Evolutionary conservation across 1,140 invertebrate genomes (phyloP).

Genomic region (Armadillidium nasatum): DNA sequence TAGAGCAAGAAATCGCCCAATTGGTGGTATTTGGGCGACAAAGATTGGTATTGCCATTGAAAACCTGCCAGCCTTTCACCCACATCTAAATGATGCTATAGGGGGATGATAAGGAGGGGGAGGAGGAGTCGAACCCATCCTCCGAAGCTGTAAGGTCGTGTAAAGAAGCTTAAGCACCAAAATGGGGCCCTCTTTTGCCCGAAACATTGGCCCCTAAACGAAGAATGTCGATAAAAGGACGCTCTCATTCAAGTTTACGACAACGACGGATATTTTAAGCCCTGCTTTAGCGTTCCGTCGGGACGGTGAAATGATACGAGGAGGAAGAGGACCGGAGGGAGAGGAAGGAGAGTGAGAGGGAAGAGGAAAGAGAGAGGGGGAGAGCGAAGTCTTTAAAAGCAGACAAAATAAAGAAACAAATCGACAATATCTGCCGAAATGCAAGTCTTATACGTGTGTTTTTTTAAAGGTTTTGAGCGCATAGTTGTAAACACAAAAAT

Average conservation of each 20-base stretch:
- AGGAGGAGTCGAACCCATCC: neutral
- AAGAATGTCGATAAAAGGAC: conserved; percentile 5
- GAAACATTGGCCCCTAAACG: neutral
- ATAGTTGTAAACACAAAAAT: too few relatives aligned
- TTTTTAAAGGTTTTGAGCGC: too few relatives aligned
- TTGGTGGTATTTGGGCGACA: conserved; percentile 11
- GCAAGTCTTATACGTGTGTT: too few relatives aligned
- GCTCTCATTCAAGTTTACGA: neutral
- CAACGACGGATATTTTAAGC: neutral
- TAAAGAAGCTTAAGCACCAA: conserved; percentile 10
- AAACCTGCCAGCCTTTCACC: conserved; percentile 1
- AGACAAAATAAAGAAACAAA: neutral
- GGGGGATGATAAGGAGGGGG: neutral
- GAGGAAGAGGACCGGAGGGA: neutral
- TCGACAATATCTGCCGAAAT: neutral
- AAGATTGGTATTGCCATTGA: conserved; percentile 7
- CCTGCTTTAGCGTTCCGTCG: neutral
- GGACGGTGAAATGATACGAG: neutral
- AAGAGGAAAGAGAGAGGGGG: neutral
- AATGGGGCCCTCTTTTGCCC: conserved; percentile 1
- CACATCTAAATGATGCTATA: conserved; percentile 9
- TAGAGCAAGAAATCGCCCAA: conserved; percentile 1
- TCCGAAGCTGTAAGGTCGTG: conserved; percentile 8
- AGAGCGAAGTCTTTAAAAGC: neutral
- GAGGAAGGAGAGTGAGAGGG: neutral